Evolutionary conservation across 1,140 invertebrate species (phyloP), one percentile per base, ranked within the genome.

Genomic region (Andrena cerasifolii): DNA sequence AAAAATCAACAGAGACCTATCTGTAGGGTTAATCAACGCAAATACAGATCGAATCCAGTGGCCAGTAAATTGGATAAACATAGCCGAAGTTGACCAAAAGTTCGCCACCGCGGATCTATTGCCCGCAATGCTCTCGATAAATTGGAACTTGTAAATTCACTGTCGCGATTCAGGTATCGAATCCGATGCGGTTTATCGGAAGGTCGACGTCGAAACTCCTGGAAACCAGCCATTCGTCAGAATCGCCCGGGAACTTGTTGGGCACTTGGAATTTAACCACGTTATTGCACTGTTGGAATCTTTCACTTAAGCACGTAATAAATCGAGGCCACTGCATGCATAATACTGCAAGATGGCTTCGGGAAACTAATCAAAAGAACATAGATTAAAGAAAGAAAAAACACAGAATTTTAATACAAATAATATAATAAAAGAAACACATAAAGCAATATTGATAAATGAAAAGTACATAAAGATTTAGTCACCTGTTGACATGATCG

Each of bases 111-210:
- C n/a, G 26, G 31, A 49, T 58, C 21, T 49, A 61, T 62, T 12
- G 43, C 14, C 18, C 43, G 31, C 16, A 33, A n/a, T 21, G 58
- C 33, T 36, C 7, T 24, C 56, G n/a, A 72, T 59, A 62, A 72
- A 62, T 33, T 31, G 21, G 10, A 61, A 61, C 58, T 61, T 40
- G 58, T 33, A 61, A 61, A 61, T 61, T 61, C n/a, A 24, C n/a
- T 61, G 58, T 61, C n/a, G 58, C 58, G 58, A 61, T 61, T 10
- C n/a, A 40, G 33, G 58, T 8, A 24, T 61, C 58, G 58, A 61
- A 61, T 40, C 40, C 58, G n/a, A 21, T 31, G 6, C 18, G 56
- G 56, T 59, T 24, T 24, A 10, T 33, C 58, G n/a, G 49, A 7
- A 51, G 49, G 24, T 51, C 49, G 49, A 51, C 49, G 5, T 4